A percentile compares a stretch with the other conserved stretches of the same genome.
phyloP scores from a whole-genome alignment of 2,113 vertebrate species.

The Cryptotis parvus region DNA sequence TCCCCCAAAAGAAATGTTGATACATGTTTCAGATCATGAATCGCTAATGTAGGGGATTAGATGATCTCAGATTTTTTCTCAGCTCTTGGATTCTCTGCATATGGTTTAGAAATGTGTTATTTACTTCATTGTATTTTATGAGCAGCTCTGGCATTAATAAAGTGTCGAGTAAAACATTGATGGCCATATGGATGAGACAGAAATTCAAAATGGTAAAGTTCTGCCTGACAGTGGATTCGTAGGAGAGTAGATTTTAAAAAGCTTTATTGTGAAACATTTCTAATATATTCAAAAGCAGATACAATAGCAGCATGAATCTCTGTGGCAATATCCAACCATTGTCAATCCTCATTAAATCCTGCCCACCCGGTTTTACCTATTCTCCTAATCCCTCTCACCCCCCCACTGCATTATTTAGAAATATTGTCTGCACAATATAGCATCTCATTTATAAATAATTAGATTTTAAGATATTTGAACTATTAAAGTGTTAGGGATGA shows the following conservation, averaged over 20 bases:
- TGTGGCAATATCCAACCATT: not conserved
- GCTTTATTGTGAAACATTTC: not conserved
- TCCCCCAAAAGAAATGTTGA: not conserved
- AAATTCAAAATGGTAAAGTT: not conserved
- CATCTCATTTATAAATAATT: not conserved
- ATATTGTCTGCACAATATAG: not conserved
- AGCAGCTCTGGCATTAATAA: not conserved
- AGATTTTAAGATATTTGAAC: slow-evolving; percentile 41
- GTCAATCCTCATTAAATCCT: not conserved
- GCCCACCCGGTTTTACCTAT: not conserved
- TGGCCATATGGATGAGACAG: not conserved
- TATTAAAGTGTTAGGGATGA: not conserved
- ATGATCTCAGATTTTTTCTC: not conserved
- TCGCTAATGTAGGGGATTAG: not conserved
- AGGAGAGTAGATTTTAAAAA: not conserved
- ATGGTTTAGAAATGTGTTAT: slow-evolving; percentile 23
- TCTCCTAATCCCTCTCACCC: not conserved
- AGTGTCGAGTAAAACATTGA: not conserved
- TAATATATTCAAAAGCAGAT: not conserved
- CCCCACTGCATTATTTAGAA: not conserved
- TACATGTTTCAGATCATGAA: not conserved
- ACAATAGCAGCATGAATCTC: not conserved
- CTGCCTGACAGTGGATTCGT: not conserved
- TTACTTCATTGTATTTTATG: not conserved
- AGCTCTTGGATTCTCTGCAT: not conserved